Base-by-base conservation (phyloP, 2,113 vertebrate genomes). In the Podilymbus podiceps region DNA sequence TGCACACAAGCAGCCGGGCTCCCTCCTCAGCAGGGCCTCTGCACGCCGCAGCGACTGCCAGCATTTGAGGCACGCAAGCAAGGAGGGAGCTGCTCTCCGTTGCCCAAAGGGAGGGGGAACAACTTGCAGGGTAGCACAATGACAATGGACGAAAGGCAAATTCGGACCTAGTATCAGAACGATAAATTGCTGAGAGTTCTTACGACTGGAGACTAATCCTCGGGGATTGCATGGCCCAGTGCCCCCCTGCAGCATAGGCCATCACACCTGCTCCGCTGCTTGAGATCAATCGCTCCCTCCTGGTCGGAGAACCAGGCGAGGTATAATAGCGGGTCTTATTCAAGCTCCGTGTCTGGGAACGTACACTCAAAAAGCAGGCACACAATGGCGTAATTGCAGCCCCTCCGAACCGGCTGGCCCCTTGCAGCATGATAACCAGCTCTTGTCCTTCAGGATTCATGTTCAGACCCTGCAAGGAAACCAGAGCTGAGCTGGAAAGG, bases 131-230 rank as follows among this genome's bases (percentile, higher is more conserved):
- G 76, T 7, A 80, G 56, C 58, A 60, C 53, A 47, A 18, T 21
- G 22, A 60, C 68, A 76, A 35, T 4, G n/a, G 56, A 78, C 50
- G 85, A 91, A 94, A 93, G 74, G 87, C 75, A 81, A 93, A 78
- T 62, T 77, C 47, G 87, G 49, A 68, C 42, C 44, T 74, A 16
- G 35, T 64, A 83, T 58, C 40, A 73, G 73, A 50, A 55, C 80
- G 53, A 92, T 67, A 90, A 92, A 93, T 64, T 73, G 73, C 91
- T 68, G 83, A 64, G 49, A 60, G 53, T 33, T 82, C 73, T 89
- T 60, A 73, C 15, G 72, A 55, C 46, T 64, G 67, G 60, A 83
- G 72, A 72, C 27, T 71, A 77, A 92, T 85, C 94, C 64, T 74
- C 2, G 3, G 30, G 71, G 67, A 56, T 9, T 64, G 78, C 78